Conservation (phyloP, 2,113 vertebrate species). For the Dinomys branickii region DNA sequence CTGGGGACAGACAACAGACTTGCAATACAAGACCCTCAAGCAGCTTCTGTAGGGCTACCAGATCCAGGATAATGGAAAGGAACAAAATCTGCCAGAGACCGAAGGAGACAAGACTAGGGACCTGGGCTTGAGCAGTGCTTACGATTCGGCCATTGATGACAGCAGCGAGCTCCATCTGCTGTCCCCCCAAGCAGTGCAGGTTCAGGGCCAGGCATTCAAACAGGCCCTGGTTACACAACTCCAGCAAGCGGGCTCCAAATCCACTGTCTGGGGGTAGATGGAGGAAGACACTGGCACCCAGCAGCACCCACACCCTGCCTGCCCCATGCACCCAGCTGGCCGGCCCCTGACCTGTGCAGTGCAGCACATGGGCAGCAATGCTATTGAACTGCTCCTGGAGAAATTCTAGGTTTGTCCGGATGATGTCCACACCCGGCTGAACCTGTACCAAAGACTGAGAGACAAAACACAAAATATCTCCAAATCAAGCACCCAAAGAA, state of each 20-base stretch:
- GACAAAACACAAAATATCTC: background rate
- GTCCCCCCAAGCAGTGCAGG: constrained; percentile 92
- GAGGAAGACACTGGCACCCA: background rate
- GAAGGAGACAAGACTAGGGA: background rate
- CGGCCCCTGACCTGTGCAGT: constrained; percentile 88
- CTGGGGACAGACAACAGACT: constrained; percentile 80
- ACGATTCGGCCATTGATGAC: constrained; percentile 96
- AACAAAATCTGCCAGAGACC: background rate
- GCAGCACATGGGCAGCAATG: constrained; percentile 93
- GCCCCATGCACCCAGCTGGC: rapidly evolving
- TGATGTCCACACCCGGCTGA: constrained; percentile 92
- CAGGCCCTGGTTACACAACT: constrained; percentile 93
- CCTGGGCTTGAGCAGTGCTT: constrained; percentile 58
- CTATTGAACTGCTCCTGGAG: constrained; percentile 92
- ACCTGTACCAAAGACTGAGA: constrained; percentile 91
- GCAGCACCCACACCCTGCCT: background rate
- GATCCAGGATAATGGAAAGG: background rate
- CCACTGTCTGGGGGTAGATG: constrained; percentile 84
- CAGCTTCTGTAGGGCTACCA: background rate
- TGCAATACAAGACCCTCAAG: background rate
- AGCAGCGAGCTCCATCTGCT: constrained; percentile 91
- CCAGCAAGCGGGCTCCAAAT: constrained; percentile 91
- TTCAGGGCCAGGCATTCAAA: constrained; percentile 95
- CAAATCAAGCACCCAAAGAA: background rate
- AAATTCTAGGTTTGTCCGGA: constrained; percentile 93